Evolutionary conservation across 2,888 invertebrate species (phyloP).

Genomic region (Euclidia mi): DNA sequence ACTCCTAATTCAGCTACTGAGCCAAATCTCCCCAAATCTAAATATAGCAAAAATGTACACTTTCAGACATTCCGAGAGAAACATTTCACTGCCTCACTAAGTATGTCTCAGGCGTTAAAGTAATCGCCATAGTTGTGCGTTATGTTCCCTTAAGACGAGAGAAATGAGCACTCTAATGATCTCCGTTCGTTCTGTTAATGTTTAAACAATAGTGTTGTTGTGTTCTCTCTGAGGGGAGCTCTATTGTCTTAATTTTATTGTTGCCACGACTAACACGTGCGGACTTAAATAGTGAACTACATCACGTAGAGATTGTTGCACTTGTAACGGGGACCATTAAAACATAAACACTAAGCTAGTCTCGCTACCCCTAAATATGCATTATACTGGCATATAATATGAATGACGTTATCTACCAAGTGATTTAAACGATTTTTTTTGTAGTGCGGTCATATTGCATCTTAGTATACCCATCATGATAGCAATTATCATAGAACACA

Average conservation of each 20-base stretch:
- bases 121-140: constrained; percentile 69
- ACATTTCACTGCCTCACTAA: constrained; percentile 76
- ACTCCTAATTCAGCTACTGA: too few species aligned
- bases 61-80: constrained; percentile 58
- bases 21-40: constrained; percentile 24
- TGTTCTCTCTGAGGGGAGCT: constrained; percentile 21
- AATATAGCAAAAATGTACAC: constrained; percentile 52
- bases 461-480: too few species aligned
- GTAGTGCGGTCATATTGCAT: too few species aligned
- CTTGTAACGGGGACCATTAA: too few species aligned
- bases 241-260: constrained; percentile 30
- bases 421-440: too few species aligned
- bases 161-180: constrained; percentile 70
- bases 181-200: constrained; percentile 67
- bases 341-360: too few species aligned
- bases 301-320: too few species aligned
- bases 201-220: constrained; percentile 64
- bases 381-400: too few species aligned
- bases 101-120: constrained; percentile 73
- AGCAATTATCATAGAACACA: too few species aligned
- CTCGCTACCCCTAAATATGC: too few species aligned
- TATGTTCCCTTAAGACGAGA: constrained; percentile 66
- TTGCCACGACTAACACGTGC: constrained; percentile 1
- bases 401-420: too few species aligned
- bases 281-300: neutral